A percentile compares a stretch with the other conserved stretches of the same genome.
Evolutionary conservation across 2,888 invertebrate species (phyloP).

Genomic region (Apomyelois bistriatella): DNA sequence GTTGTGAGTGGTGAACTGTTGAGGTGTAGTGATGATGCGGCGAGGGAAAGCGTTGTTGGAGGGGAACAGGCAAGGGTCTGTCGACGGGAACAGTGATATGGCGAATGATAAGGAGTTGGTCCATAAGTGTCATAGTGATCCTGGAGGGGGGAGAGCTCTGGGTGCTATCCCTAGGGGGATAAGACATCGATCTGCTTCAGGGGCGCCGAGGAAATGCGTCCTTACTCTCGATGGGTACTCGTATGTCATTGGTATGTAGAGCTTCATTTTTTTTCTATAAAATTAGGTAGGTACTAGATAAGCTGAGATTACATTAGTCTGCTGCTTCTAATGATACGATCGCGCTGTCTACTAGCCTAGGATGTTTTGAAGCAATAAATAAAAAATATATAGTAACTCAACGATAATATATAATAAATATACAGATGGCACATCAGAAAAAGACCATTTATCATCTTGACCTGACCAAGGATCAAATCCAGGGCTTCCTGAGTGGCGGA

Average conservation of each 20-base stretch:
- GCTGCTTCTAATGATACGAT: no score
- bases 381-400: no score
- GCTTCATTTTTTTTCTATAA: neutral
- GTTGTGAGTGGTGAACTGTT: constrained; percentile 36
- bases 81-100: constrained; percentile 61
- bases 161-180: constrained; percentile 58
- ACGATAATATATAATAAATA: no score
- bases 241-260: constrained; percentile 90
- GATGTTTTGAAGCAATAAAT: no score
- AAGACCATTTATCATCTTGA: no score
- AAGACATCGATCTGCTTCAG: constrained; percentile 70
- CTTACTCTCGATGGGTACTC: constrained; percentile 92
- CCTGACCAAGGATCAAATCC: no score
- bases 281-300: no score
- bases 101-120: constrained; percentile 81
- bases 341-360: no score
- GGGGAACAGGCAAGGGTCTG: constrained; percentile 71
- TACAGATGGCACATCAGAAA: no score
- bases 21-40: constrained; percentile 67
- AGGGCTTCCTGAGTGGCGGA: no score
- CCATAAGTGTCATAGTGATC: constrained; percentile 84
- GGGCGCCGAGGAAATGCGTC: constrained; percentile 87
- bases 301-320: no score
- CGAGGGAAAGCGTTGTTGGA: constrained; percentile 71
- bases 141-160: constrained; percentile 76